Percentiles rank a stretch among this genome's conserved stretches.
Conservation (phyloP, 2,797 vertebrate genomes). For the Sebastes trivittatus region DNA sequence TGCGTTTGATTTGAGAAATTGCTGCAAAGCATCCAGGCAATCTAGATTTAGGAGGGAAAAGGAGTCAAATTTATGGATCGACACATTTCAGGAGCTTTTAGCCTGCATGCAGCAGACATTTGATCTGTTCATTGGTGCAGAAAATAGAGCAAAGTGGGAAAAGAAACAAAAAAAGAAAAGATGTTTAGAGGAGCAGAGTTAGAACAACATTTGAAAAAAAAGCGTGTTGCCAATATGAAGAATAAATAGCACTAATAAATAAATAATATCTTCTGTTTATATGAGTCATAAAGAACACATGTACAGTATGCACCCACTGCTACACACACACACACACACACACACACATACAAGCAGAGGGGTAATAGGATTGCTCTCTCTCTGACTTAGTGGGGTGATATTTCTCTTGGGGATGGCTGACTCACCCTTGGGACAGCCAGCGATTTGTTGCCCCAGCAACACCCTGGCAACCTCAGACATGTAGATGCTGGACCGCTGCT, state of each 20-base stretch:
- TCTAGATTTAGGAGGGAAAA: neutral
- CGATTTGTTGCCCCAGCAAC: conserved; percentile 76
- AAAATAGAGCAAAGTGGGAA: conserved; percentile 17
- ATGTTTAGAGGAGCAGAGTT: neutral
- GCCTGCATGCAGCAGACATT: neutral
- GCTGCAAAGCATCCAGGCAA: neutral
- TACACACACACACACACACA: conserved; percentile 11
- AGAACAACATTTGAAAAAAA: neutral
- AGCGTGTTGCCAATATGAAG: neutral
- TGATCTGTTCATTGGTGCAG: conserved; percentile 31
- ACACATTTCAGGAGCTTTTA: neutral
- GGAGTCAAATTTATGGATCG: neutral
- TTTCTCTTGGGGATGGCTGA: conserved; percentile 69
- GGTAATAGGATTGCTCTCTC: conserved; percentile 64
- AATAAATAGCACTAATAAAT: conserved; percentile 22
- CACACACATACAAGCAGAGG: neutral
- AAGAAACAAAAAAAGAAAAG: neutral
- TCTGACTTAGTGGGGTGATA: conserved; percentile 62
- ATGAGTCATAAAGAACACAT: conserved; percentile 44
- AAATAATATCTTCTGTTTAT: conserved; percentile 5
- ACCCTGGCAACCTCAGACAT: conserved; percentile 42
- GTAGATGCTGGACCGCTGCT: conserved; percentile 28
- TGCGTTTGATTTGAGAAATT: neutral
- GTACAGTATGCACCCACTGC: conserved; percentile 19
- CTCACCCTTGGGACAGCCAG: conserved; percentile 67